These are phyloP conservation scores for Holotrichia oblita DNA, from an alignment of 1,140 invertebrate species.

Conservation along the genomic window DNA sequence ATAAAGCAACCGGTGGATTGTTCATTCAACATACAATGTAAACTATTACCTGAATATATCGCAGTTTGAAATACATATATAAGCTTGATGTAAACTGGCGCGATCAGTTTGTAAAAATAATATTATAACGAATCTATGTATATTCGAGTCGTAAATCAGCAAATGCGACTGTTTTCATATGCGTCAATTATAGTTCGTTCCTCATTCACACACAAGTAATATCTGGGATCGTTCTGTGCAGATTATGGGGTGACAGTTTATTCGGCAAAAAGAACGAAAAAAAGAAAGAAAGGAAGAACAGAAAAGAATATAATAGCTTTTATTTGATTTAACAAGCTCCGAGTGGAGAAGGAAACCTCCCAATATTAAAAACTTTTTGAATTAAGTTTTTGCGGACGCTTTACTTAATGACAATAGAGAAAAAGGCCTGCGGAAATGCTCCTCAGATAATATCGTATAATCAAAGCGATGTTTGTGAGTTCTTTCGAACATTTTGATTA, in stretches of 20 bases:
- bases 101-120: too few relatives aligned
- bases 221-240: background rate
- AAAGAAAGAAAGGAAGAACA: background rate
- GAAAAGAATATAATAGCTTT: constrained; percentile 28
- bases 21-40: too few relatives aligned
- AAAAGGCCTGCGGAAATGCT: constrained; percentile 3
- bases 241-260: background rate
- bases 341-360: background rate
- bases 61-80: too few relatives aligned
- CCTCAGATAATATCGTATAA: constrained; percentile 22
- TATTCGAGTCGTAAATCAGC: too few relatives aligned
- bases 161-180: too few relatives aligned
- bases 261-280: background rate
- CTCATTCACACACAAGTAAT: too few relatives aligned
- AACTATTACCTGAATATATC: too few relatives aligned
- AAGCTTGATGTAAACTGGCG: too few relatives aligned
- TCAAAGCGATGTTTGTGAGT: constrained; percentile 14
- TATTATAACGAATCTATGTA: too few relatives aligned
- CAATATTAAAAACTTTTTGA: constrained; percentile 32
- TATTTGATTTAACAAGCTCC: constrained; percentile 27
- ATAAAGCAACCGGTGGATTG: too few relatives aligned
- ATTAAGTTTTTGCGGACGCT: constrained; percentile 22
- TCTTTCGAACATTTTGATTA: constrained; percentile 4
- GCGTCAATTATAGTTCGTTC: too few relatives aligned
- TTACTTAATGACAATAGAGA: constrained; percentile 17